Evolutionary conservation across 2,797 vertebrate genomes (phyloP), one percentile per base, ranked within the genome.

Genomic region (Peromyscus nudipes): DNA sequence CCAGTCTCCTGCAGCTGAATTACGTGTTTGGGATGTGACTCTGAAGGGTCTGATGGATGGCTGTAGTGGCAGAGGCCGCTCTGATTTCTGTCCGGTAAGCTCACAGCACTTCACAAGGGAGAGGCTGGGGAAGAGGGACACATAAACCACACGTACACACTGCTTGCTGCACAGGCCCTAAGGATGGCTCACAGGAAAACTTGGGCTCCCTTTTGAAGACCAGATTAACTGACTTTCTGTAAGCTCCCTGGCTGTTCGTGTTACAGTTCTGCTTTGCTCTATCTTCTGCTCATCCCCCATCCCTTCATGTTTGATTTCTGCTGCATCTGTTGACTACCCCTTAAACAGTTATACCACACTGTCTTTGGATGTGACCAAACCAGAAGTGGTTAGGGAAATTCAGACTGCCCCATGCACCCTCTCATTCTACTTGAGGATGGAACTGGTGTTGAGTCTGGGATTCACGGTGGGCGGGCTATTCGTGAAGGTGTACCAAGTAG

Each of bases 161-260:
- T 73, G 9, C 40, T 84, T 57, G 64, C 62, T 34, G 73, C 77
- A 19, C 62, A 95, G 60, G 37, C 37, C 17, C n/a, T 76, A 43
- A n/a, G 84, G 46, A 73, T 84, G 73, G 34, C 49, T 93, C 40
- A 10, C 52, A 57, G 49, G 31, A 25, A 65, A 76, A 79, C 29
- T 64, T 71, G 57, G 21, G 29, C 23, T 69, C 57, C 49, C 23
- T 10, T 94, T 89, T 94, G 91, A 91, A 90, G 83, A 37, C 43
- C 19, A 82, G 46, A 40, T 91, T 17, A 73, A 16, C n/a, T 92
- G 65, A 43, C 57, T 77, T 75, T 88, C 83, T 89, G 89, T 69
- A 81, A 14, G 40, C 40, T 84, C 71, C 9, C 29, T 76, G 34
- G 4, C 46, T 52, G 8, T 25, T 73, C 52, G 11, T 67, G 0